phyloP scores from a whole-genome alignment of 2,113 vertebrate genomes.

The Serilophus lunatus region DNA sequence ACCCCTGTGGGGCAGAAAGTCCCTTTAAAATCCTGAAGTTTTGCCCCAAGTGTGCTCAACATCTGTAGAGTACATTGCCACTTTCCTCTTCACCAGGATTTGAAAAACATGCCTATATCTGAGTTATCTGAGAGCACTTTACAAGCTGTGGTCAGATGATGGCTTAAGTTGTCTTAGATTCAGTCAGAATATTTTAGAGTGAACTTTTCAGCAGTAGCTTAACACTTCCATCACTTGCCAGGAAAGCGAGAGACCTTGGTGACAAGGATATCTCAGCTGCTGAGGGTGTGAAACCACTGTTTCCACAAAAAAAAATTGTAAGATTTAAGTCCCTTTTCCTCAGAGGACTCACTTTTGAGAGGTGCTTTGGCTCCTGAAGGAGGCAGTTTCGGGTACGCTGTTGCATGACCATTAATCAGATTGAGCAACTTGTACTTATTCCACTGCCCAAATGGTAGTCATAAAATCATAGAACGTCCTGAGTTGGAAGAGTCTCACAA shows the following conservation, averaged over 20 bases:
- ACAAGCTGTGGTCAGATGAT: not conserved
- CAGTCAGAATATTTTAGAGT: not conserved
- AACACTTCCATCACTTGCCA: not conserved
- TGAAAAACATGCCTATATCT: not conserved
- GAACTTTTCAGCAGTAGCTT: not conserved
- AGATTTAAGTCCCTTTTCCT: not conserved
- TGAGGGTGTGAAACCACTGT: not conserved
- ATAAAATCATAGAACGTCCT: not conserved
- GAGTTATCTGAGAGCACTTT: not conserved
- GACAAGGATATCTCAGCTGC: not conserved
- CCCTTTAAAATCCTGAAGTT: not conserved
- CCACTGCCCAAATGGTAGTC: not conserved
- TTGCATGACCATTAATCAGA: not conserved
- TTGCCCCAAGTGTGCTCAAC: accelerated
- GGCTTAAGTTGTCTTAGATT: not conserved
- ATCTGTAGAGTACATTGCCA: not conserved
- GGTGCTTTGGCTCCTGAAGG: not conserved
- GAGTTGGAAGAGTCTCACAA: not conserved
- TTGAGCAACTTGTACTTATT: not conserved
- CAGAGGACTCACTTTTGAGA: not conserved
- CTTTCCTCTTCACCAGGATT: not conserved
- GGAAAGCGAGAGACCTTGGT: not conserved
- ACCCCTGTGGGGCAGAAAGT: not conserved
- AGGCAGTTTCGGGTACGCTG: not conserved
- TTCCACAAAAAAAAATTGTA: not conserved